A percentile compares a stretch with the other conserved stretches of the same genome.
Conservation (phyloP, 2,113 vertebrate species). For the Clinocottus analis region DNA sequence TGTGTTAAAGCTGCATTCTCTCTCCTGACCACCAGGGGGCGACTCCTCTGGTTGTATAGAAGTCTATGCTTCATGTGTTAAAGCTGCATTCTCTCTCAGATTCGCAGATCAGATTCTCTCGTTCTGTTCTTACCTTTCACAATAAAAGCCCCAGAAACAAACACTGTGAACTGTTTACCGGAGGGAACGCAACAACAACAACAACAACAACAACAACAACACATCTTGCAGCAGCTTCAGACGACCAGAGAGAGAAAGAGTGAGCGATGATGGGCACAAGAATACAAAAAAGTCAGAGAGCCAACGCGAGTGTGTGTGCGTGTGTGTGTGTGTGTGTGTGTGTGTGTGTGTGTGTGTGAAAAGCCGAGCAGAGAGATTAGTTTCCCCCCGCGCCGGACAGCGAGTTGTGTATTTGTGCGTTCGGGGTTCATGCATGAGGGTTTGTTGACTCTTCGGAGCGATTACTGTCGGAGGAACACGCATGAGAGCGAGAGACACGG, state of each 20-base stretch:
- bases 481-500: constrained; percentile 29
- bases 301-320: constrained; percentile 25
- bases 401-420: constrained; percentile 67
- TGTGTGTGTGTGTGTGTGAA: constrained; percentile 56
- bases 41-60: no score
- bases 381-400: constrained; percentile 44
- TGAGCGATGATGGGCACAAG: neutral
- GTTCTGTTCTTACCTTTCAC: neutral
- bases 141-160: neutral
- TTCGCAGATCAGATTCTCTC: no score
- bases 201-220: no score
- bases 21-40: no score
- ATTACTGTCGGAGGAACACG: constrained; percentile 35
- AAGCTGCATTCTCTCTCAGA: no score
- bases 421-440: constrained; percentile 64
- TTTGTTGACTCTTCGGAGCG: constrained; percentile 68
- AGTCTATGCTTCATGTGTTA: no score
- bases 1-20: no score
- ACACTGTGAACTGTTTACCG: neutral
- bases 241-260: constrained; percentile 4
- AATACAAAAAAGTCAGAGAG: neutral
- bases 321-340: constrained; percentile 46
- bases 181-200: neutral
- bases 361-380: constrained; percentile 46
- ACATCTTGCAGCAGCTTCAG: neutral